Base-by-base conservation (phyloP, 2,888 invertebrate species). In the Pardosa pseudoannulata region DNA sequence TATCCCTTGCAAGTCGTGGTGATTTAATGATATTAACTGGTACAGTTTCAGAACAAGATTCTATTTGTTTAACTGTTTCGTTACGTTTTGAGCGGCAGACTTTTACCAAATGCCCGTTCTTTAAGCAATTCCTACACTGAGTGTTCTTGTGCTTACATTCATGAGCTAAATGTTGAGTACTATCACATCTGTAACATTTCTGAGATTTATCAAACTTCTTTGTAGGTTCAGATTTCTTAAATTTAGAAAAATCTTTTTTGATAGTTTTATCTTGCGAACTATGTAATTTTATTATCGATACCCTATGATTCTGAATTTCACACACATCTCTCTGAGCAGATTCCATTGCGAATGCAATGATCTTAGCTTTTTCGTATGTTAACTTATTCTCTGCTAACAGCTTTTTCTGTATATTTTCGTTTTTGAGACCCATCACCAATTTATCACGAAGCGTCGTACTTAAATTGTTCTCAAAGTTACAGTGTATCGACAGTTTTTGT, bases 41-140 rank as follows among this genome's bases (percentile, higher is more conserved):
- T 65, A 75, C 75, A 75, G 75, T 75, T 75, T 75, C 75, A 75
- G 64, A 75, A 75, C 64, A 75, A 75, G 64, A 75, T 75, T 75
- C 75, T 75, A 65, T 75, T 75, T 75, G 75, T 75, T 75, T 75
- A 75, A 75, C 75, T 75, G 75, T 75, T 75, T 75, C 75, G 75
- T 75, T 75, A 65, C 75, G 75, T 64, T 75, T 75, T 75, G 75
- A 75, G 75, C 65, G 75, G 75, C 75, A 75, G 75, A 75, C 75
- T 65, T 75, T 75, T 75, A 65, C 75, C 75, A 75, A 75, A 75
- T 75, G 75, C 75, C 75, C 75, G 75, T 75, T 75, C 75, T 75
- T 75, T 75, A 75, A 75, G 75, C 75, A 75, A 75, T 75, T 75
- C 75, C 75, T 75, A 75, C 75, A 75, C 41, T 65, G 65, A 75